Conservation (phyloP, 2,797 vertebrate species). For the Parauchenoglanis ngamensis region DNA sequence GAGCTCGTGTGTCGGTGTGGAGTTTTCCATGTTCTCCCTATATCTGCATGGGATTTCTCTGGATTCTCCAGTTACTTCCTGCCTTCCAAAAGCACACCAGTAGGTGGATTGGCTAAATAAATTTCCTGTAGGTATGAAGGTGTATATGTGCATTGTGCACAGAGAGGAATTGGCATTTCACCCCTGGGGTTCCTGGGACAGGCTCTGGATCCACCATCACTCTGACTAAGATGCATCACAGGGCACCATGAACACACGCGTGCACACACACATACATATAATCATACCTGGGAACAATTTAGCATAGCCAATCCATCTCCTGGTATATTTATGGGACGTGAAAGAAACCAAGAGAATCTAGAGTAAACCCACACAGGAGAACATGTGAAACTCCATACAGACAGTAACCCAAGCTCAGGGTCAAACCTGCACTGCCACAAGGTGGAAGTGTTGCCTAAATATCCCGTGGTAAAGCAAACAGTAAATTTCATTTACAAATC, state of each 20-base stretch:
- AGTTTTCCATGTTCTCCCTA: not conserved
- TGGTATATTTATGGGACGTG: not conserved
- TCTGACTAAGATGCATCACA: not conserved
- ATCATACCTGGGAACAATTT: not conserved
- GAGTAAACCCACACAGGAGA: not conserved
- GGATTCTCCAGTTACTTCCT: not conserved
- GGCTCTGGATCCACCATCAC: too few species aligned
- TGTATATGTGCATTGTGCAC: not conserved
- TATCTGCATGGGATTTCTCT: not conserved
- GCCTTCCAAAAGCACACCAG: not conserved
- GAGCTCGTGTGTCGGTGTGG: not conserved
- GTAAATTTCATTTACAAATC: not conserved
- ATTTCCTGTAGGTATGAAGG: not conserved
- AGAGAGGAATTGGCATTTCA: not conserved
- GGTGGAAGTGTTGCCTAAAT: constrained; percentile 12
- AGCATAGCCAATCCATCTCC: not conserved
- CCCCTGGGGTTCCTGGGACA: too few species aligned
- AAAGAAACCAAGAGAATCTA: too few species aligned
- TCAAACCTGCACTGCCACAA: not conserved
- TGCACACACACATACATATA: too few species aligned
- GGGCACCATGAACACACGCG: too few species aligned
- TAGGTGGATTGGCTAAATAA: not conserved
- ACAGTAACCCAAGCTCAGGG: not conserved
- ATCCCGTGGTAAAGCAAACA: not conserved
- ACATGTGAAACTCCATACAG: not conserved